Evolutionary conservation across 2,113 vertebrate species (phyloP), one percentile per base, ranked within the genome.

Genomic region (Myotis davidii): DNA sequence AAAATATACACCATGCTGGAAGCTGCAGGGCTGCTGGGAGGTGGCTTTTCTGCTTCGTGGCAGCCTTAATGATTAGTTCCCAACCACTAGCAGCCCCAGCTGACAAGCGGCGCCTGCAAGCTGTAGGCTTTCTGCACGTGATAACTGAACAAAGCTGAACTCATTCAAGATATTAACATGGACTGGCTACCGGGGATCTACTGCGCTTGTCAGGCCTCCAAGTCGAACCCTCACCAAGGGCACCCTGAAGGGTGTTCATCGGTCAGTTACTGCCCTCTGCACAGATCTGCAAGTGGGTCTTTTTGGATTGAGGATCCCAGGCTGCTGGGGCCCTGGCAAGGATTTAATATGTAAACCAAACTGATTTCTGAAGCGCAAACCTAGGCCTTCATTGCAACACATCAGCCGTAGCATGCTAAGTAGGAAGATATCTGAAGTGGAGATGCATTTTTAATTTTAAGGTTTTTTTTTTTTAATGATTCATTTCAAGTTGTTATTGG

Each of bases 1-100:
- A 96, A 98, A 97, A 96, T 92, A 59, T 84, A 72, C 64, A 69
- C 73, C 86, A 89, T 7, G 69, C 95, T 94, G 96, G 94, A 97
- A 88, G 92, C 96, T 2, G 0, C 3, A 0, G 85, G 69, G 86
- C 95, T 95, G 81, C 95, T 86, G 92, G 73, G 90, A 96, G 91
- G 95, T 85, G 87, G 77, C 69, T 48, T 83, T 72, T 74, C 73
- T 92, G 90, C 88, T 88, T 74, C 20, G 37, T 56, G 27, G 88
- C 86, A 90, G 91, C 52, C 78, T 83, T 94, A 92, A 92, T 56
- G 94, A 96, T 96, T 86, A 84, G 59, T 94, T 91, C 93, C 91
- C 45, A 84, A 94, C 54, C 59, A 61, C 88, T 37, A 81, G 70
- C 95, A 94, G 78, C 77, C 95, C 95, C 92, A 95, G 85, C 94